Conservation (phyloP, 1,140 invertebrate species). For the Scaptomyza montana region DNA sequence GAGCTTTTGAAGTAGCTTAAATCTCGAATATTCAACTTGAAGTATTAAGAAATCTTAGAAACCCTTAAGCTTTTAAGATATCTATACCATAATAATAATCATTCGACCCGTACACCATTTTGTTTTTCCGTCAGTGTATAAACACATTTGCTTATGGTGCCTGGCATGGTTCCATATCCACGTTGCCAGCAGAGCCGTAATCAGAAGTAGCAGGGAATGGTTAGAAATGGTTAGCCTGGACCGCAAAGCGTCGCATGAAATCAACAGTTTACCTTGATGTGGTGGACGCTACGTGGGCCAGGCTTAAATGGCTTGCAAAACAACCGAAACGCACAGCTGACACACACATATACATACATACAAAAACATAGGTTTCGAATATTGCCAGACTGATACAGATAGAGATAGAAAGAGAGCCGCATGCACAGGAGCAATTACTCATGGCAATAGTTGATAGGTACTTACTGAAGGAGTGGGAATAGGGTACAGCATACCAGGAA, state of each 20-base stretch:
- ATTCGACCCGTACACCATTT: too few species aligned
- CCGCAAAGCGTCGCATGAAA: conserved; percentile 60
- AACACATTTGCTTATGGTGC: background rate
- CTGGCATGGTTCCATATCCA: conserved; percentile 1
- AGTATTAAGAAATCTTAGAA: too few species aligned
- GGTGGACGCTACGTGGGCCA: conserved; percentile 39
- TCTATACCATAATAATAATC: too few species aligned
- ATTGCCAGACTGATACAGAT: conserved; percentile 19
- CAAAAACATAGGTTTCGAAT: background rate
- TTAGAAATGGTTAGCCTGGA: background rate
- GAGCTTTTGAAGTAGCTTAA: too few species aligned
- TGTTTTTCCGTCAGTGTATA: background rate
- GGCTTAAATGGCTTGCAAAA: conserved; percentile 70
- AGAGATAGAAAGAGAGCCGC: conserved; percentile 31
- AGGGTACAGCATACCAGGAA: background rate
- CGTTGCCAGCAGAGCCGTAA: conserved; percentile 28
- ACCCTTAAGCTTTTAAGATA: too few species aligned
- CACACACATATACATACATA: background rate
- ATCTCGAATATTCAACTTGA: too few species aligned
- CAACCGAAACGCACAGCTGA: conserved; percentile 41
- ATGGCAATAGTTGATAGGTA: conserved; percentile 49
- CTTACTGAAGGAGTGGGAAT: too few species aligned
- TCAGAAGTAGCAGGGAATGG: conserved; percentile 7
- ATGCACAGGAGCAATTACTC: conserved; percentile 76
- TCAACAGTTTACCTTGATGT: conserved; percentile 77